Percentiles rank a stretch among this genome's conserved stretches.
Evolutionary conservation across 2,113 vertebrate species (phyloP).

Genomic region (Setophaga petechia): DNA sequence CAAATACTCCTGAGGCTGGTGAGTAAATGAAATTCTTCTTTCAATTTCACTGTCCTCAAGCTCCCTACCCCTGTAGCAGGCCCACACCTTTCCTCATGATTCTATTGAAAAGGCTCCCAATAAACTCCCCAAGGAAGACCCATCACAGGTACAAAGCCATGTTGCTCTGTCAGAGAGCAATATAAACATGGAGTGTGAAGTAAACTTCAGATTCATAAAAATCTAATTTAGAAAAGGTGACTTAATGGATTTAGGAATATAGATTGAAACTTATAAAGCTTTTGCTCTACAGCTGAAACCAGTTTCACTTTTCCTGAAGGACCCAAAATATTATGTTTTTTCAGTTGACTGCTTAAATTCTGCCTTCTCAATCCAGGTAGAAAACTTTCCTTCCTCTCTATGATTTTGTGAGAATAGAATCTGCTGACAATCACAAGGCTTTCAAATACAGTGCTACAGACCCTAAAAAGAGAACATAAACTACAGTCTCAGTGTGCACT

Average conservation of each 20-base stretch:
- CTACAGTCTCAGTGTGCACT: neutral
- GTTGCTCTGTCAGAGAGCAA: neutral
- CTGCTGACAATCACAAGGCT: neutral
- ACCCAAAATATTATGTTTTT: neutral
- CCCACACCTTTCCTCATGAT: fast-evolving
- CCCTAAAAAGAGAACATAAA: neutral
- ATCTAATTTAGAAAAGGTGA: neutral
- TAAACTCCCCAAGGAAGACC: neutral
- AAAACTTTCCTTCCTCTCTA: neutral
- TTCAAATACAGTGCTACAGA: neutral
- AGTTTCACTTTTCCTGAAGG: neutral
- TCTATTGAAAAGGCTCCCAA: neutral
- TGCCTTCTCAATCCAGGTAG: neutral
- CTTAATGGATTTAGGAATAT: conserved; percentile 1
- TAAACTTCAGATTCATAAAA: neutral
- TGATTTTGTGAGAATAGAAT: neutral
- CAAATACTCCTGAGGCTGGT: neutral
- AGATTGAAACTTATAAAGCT: neutral
- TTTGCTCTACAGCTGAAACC: neutral
- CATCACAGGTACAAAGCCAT: neutral
- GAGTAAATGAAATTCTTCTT: neutral
- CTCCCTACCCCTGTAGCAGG: neutral
- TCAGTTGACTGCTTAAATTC: neutral
- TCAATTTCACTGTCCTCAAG: neutral
- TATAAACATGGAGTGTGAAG: neutral